Base-by-base conservation (phyloP, 2,888 invertebrate genomes). In the Leptinotarsa juncta region DNA sequence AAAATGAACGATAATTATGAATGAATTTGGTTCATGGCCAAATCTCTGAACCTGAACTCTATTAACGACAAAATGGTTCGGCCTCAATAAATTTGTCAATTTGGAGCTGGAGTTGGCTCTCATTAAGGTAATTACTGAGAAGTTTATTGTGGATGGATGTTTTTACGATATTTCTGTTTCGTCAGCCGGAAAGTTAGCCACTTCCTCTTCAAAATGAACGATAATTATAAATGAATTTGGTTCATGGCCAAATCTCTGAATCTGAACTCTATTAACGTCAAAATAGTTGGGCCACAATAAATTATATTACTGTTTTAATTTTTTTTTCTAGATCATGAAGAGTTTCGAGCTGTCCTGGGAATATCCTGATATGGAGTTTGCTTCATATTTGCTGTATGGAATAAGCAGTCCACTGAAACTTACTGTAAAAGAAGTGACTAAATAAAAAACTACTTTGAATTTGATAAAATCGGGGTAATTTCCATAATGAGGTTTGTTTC, bases 61-160 rank as follows among this genome's bases (percentile, higher is more conserved):
- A 3, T 50, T 50, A 50, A 50, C 4, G 50, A 15, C 4, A 50
- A 50, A 4, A 50, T 50, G 4, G 16, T 50, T 50, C 3, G 5
- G 5, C 32, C 32, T 5, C 7, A 32, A 20, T 20, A 20, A 20
- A 81, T 90, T 95, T 78, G 94, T 94, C 0, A 93, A 94, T 81
- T 87, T 94, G 78, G 94, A 86, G 78, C 65, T 86, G 70, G 84
- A 86, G 81, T 77, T 85, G 14, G 80, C 81, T 32, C 23, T 83
- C 65, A 71, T 83, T 5, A 85, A 85, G 79, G 86, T 86, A 77
- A 72, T 26, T 4, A 26, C 26, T 32, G 32, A 32, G 7, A 5
- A 32, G 32, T 32, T 32, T 32, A 32, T 32, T 32, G 86, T 86
- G 74, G 71, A 55, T 57, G 18, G 14, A 20, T 23, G 4, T 26